Evolutionary conservation across 2,888 invertebrate species (phyloP).

Genomic region (Diplazon laetatorius): DNA sequence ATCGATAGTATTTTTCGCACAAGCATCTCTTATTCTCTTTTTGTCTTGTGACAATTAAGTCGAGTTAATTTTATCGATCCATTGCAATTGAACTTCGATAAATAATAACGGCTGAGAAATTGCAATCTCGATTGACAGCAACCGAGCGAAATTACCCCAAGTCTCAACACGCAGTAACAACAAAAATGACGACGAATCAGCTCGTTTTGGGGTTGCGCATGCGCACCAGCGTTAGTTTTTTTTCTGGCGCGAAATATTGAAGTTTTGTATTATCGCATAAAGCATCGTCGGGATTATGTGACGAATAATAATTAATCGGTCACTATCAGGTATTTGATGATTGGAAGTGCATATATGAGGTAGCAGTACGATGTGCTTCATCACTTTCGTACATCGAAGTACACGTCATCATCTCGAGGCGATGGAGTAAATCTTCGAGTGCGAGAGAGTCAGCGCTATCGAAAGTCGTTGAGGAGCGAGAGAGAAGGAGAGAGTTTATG

Average conservation of each 20-base stretch:
- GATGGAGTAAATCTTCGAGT: no score
- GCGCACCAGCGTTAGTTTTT: not conserved
- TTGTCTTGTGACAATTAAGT: not conserved
- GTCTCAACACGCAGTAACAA: constrained; percentile 22
- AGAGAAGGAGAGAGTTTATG: no score
- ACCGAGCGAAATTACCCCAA: constrained; percentile 2
- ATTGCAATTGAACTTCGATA: constrained; percentile 9
- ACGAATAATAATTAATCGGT: no score
- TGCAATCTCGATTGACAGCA: constrained; percentile 21
- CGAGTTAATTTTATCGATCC: constrained; percentile 8
- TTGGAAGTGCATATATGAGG: no score
- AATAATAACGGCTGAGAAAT: not conserved
- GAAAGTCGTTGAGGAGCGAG: no score
- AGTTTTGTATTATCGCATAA: constrained; percentile 3
- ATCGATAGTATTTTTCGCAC: constrained; percentile 34
- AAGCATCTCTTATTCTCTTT: not conserved
- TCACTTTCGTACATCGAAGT: no score
- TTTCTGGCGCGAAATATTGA: constrained; percentile 12
- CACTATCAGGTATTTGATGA: no score
- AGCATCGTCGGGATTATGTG: no score
- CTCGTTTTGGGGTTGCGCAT: not conserved
- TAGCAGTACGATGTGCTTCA: no score
- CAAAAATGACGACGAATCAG: constrained; percentile 18
- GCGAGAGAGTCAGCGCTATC: no score
- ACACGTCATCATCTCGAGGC: no score